Base-by-base conservation (phyloP, 2,888 invertebrate genomes). In the Elmis aenea region DNA sequence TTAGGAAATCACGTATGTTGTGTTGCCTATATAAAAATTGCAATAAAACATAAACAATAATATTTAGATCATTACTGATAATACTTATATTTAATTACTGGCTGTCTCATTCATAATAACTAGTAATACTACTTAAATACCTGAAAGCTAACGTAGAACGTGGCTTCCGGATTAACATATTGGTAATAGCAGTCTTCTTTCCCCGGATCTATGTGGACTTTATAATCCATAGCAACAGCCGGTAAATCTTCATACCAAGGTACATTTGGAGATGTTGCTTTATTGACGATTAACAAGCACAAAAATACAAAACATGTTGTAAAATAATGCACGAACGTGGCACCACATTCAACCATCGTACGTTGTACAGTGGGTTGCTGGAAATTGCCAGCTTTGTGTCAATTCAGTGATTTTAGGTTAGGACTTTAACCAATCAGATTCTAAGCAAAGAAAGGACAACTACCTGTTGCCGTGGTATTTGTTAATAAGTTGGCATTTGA, bases 181-280 rank as follows among this genome's bases (percentile, higher is more conserved):
- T 95, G 94, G 67, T 81, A 92, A 69, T 93, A 95, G 69, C 95
- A 95, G 61, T 95, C 94, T 69, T 94, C 93, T 62, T 82, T 84
- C 37, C 93, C 92, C n/a, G 93, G 88, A 58, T 91, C 91, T 45
- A 95, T 83, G 67, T 93, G 88, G 18, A 95, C 87, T 71, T 93
- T 93, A 64, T 95, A 95, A 63, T 94, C 94, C 85, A 93, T 91
- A 2, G 91, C 89, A 16, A 92, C 90, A 5, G 93, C 93, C 6
- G 93, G 93, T 36, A 88, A 68, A 51, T 82, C 81, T 66, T 89
- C 89, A 65, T 88, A 88, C 87, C 87, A 88, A 62, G 85, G 85
- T 52, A 76, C 72, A 20, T 77, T 75, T 8, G 75, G 65, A 2
- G 39, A 33, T 3, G 44, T 44, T 5, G 33, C 33, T 27, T 23